Base-by-base conservation (phyloP, 2,888 invertebrate genomes). In the Dasypogon diadema region DNA sequence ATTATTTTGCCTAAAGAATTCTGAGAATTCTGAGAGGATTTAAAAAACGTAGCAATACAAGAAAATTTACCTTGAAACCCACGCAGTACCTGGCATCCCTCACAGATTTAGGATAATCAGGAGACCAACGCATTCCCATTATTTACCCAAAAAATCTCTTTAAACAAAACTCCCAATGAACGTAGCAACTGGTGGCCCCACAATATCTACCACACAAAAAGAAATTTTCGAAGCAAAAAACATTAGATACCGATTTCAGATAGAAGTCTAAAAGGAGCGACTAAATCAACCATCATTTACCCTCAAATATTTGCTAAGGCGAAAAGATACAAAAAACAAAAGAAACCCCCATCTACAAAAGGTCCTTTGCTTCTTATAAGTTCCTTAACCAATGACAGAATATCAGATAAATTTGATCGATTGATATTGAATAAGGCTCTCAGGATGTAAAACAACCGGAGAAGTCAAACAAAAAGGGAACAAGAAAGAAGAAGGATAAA, bases 391-490 rank as follows among this genome's bases (percentile, higher is more conserved):
- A 21, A 16, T 60, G 60, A 60, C 60, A 26, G 65, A 48, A 42
- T 68, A 68, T 68, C 65, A 10, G 65, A 68, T 68, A 68, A 68
- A 68, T 48, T 46, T 68, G 46, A 68, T 68, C 65, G 65, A 68
- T 68, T 68, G 65, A 48, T 14, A 68, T 68, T 42, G 48, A 26
- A 48, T 68, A 68, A 68, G 65, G 65, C 46, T 46, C 65, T 68
- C 65, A 48, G 48, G 65, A 48, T 48, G 42, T 68, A 68, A 48
- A 46, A 48, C 26, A 48, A 26, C 22, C 65, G 24, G 26, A 48
- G 34, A 37, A 60, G 60, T 60, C 60, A 60, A 60, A 60, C 60
- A 60, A 60, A 37, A 60, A 42, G 16, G n/a, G 21, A 60, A 16
- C 21, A 30, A 16, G 60, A 37, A 34, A 5, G 60, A 18, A 60